Evolutionary conservation across 2,113 vertebrate genomes (phyloP).

Genomic region (Otus sunia): DNA sequence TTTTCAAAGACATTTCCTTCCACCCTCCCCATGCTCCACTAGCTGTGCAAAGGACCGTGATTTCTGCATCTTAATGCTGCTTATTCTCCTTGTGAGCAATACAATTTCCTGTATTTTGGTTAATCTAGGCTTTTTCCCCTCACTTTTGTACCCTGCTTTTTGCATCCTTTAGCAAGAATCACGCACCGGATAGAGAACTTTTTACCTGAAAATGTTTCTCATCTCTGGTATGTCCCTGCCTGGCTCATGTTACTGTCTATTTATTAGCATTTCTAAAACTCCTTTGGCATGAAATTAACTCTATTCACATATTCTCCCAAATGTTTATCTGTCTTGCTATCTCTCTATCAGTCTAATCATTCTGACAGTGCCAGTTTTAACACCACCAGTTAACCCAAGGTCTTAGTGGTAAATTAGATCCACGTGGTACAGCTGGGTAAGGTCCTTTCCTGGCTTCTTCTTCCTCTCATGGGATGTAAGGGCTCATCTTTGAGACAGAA

Average conservation of each 20-base stretch:
- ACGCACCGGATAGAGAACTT: background rate
- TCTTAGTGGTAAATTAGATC: background rate
- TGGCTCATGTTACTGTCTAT: background rate
- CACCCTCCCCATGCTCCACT: background rate
- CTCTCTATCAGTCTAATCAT: background rate
- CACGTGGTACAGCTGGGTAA: background rate
- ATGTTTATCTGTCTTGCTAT: background rate
- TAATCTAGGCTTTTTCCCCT: rapidly evolving
- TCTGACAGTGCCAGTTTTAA: background rate
- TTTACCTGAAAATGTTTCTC: background rate
- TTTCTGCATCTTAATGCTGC: background rate
- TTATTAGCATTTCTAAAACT: background rate
- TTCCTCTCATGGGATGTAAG: background rate
- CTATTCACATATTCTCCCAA: background rate
- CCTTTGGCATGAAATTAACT: background rate
- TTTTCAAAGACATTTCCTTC: background rate
- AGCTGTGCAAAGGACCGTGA: background rate
- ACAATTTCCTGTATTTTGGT: background rate
- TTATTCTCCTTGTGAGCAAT: background rate
- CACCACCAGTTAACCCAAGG: too few species aligned
- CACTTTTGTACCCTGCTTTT: background rate
- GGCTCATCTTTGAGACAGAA: too few species aligned
- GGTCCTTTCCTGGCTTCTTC: background rate
- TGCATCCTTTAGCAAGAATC: background rate
- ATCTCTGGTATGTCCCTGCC: background rate